Conservation (phyloP, 1,140 invertebrate species). For the Saccostrea cuccullata region DNA sequence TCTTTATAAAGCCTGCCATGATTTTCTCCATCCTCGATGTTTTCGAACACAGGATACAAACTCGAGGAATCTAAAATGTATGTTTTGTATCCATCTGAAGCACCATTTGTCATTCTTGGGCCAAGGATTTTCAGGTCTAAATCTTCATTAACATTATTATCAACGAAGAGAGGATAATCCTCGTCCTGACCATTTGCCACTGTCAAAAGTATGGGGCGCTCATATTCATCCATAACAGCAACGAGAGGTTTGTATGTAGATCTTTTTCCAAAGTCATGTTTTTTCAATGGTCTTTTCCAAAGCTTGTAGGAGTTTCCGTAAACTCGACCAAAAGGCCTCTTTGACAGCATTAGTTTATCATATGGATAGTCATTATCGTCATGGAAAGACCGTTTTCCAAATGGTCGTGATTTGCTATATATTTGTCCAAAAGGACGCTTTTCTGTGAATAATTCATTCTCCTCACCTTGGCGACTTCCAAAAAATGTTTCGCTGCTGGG, state of each 20-base stretch:
- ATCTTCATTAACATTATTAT: not conserved
- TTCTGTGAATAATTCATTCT: not conserved
- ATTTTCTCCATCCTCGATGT: not conserved
- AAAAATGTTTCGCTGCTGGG: not conserved
- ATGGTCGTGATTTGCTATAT: not conserved
- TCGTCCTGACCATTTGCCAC: not conserved
- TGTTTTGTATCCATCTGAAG: not conserved
- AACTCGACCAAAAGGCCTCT: conserved; percentile 1
- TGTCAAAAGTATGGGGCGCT: not conserved
- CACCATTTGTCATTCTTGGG: not conserved
- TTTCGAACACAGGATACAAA: not conserved
- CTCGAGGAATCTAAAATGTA: not conserved
- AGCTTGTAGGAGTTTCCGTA: not conserved
- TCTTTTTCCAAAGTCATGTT: not conserved
- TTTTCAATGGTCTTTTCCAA: not conserved
- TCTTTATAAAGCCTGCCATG: not conserved
- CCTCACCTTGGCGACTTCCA: not conserved
- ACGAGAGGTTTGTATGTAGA: not conserved
- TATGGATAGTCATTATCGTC: not conserved
- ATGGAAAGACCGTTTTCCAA: not conserved
- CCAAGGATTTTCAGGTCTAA: not conserved
- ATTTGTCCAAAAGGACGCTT: not conserved
- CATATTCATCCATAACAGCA: not conserved
- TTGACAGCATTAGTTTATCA: not conserved
- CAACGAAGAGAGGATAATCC: not conserved